Base-by-base conservation (phyloP, 2,888 invertebrate genomes). In the Priapulus caudatus region DNA sequence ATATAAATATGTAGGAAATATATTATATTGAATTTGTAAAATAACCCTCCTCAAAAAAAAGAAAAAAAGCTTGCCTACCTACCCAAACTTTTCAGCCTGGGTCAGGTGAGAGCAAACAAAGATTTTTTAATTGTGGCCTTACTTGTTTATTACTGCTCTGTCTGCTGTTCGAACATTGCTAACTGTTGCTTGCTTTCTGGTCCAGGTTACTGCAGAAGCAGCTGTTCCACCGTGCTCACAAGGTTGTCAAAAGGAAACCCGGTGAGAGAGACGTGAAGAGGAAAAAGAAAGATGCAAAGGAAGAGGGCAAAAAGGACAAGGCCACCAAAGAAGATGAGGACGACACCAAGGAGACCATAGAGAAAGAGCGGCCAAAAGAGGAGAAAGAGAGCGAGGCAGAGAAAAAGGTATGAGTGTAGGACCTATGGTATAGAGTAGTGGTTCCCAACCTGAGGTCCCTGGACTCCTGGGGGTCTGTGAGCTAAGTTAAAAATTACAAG, bases 161-260 rank as follows among this genome's bases (percentile, higher is more conserved):
- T 33, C n/a, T 33, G 33, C n/a, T 33, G 33, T 33, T n/a, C n/a
- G 10, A 10, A 33, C n/a, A n/a, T 33, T 33, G 33, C 33, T 10
- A n/a, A 33, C 10, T 33, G 33, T n/a, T 10, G 10, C n/a, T 33
- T 33, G n/a, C n/a, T 33, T n/a, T 33, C n/a, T 33, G 10, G 33
- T 33, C 33, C n/a, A 33, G 33, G n/a, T 33, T 33, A 33, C 33
- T 33, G n/a, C 33, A 33, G n/a, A 33, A 33, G n/a, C 10, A 33
- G n/a, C 33, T 33, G 10, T 33, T 33, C 33, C 33, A 33, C n/a
- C 33, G 33, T 33, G 33, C 33, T 10, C 33, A 33, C 33, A 33
- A 33, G n/a, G 10, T 10, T 10, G 33, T 33, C 10, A 33, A 33
- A n/a, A 33, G n/a, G n/a, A 33, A 10, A 10, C 33, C 33, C 10